phyloP scores from a whole-genome alignment of 2,888 invertebrate species.

The Eudasyphora cyanicolor region DNA sequence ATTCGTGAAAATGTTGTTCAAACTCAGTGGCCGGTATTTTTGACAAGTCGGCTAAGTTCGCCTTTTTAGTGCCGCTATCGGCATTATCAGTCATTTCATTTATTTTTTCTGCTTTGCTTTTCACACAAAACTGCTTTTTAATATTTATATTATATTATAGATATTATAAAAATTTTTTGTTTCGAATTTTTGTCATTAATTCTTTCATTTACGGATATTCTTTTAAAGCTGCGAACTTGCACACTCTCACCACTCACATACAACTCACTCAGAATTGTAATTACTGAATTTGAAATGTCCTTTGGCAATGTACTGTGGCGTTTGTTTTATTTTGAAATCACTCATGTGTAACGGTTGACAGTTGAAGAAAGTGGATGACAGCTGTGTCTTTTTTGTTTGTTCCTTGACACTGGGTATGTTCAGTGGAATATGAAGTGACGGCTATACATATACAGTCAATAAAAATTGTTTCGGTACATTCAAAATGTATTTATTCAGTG shows the following conservation, averaged over 20 bases:
- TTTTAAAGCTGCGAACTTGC: too few species aligned
- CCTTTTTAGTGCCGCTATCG: conserved; percentile 61
- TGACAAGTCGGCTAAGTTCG: conserved; percentile 73
- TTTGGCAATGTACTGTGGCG: background rate
- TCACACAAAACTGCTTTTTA: conserved; percentile 20
- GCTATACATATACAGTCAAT: background rate
- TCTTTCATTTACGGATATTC: too few species aligned
- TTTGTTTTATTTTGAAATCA: conserved; percentile 44
- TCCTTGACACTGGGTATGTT: conserved; percentile 10
- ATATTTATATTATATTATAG: background rate
- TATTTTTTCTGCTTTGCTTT: background rate
- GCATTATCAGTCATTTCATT: conserved; percentile 36
- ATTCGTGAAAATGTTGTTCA: conserved; percentile 75
- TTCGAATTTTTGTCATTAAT: background rate
- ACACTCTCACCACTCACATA: conserved; percentile 26
- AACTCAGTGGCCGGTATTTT: conserved; percentile 77
- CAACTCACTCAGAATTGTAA: background rate
- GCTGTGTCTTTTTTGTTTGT: background rate
- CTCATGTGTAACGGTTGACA: conserved; percentile 46
- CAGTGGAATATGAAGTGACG: conserved; percentile 13
- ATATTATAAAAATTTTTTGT: background rate
- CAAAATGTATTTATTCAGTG: too few species aligned
- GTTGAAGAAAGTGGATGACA: conserved; percentile 13
- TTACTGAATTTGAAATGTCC: background rate
- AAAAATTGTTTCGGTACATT: too few species aligned